Conservation (phyloP, 1,140 invertebrate genomes). For the Planococcus citri region DNA sequence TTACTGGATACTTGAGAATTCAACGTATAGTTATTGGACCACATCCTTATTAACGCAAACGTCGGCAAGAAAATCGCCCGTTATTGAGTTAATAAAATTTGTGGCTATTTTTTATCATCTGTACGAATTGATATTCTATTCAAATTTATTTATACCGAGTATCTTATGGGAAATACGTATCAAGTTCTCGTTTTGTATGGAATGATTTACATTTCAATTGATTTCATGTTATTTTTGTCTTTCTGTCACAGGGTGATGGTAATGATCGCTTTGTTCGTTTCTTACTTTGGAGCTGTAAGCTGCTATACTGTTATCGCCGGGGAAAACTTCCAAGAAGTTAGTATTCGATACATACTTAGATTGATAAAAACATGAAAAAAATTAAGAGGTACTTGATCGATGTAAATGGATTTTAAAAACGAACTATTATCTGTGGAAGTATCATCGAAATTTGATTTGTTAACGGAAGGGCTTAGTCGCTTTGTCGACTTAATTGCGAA, state of each 20-base stretch:
- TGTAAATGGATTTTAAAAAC: no score
- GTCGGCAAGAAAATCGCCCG: not conserved
- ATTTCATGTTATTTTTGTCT: conserved; percentile 11
- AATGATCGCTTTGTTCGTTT: conserved; percentile 41
- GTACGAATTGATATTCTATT: not conserved
- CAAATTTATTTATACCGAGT: no score
- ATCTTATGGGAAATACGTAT: no score
- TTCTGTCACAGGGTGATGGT: conserved; percentile 26
- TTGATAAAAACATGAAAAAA: no score
- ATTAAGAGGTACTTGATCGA: no score
- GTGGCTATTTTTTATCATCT: not conserved
- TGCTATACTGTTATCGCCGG: conserved; percentile 70
- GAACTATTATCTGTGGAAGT: no score
- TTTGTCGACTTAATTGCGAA: no score
- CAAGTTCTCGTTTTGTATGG: no score
- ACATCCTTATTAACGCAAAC: not conserved
- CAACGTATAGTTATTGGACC: not conserved
- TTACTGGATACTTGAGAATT: not conserved
- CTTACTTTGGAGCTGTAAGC: conserved; percentile 70
- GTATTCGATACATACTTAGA: not conserved
- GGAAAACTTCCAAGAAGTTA: conserved; percentile 52
- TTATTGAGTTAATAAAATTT: not conserved
- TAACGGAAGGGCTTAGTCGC: no score
- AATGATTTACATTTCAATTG: no score
- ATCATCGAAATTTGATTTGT: no score